Evolutionary conservation across 2,888 invertebrate species (phyloP).

Genomic region (Plebejus melissa): DNA sequence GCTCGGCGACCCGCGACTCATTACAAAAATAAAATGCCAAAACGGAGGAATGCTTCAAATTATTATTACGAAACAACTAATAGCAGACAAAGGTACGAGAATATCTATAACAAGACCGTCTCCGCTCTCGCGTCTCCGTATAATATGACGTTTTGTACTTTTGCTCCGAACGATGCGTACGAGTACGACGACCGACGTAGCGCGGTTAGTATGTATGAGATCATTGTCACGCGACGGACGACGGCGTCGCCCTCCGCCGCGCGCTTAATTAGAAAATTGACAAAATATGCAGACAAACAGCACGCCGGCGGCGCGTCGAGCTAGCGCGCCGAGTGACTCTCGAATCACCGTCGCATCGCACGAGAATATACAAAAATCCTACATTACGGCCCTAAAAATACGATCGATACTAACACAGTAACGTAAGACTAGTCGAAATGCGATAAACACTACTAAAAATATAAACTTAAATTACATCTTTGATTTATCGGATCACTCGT

Average conservation of each 20-base stretch:
- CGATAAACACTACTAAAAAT: constrained; percentile 72
- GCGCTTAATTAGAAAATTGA: constrained; percentile 73
- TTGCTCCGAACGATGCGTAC: constrained; percentile 63
- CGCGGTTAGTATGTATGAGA: constrained; percentile 78
- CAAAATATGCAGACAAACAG: constrained; percentile 73
- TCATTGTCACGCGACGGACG: constrained; percentile 69
- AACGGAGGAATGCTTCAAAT: constrained; percentile 68
- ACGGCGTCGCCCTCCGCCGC: constrained; percentile 52
- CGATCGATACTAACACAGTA: constrained; percentile 67
- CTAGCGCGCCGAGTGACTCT: constrained; percentile 55
- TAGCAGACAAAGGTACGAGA: constrained; percentile 66
- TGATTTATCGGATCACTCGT: constrained; percentile 75
- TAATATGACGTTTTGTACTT: constrained; percentile 64
- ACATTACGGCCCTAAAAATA: constrained; percentile 64
- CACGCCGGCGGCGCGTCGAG: constrained; percentile 55
- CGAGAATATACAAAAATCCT: constrained; percentile 73
- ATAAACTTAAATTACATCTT: constrained; percentile 76
- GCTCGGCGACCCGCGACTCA: constrained; percentile 51
- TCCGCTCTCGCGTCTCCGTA: constrained; percentile 40
- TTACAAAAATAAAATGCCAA: constrained; percentile 54
- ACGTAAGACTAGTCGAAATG: constrained; percentile 79
- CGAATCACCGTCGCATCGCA: constrained; percentile 57
- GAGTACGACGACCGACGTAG: constrained; percentile 40
- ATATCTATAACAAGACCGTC: constrained; percentile 62
- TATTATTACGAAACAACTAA: constrained; percentile 60